Base-by-base conservation (phyloP, 2,888 invertebrate species). In the Lepidochitona cinerea region DNA sequence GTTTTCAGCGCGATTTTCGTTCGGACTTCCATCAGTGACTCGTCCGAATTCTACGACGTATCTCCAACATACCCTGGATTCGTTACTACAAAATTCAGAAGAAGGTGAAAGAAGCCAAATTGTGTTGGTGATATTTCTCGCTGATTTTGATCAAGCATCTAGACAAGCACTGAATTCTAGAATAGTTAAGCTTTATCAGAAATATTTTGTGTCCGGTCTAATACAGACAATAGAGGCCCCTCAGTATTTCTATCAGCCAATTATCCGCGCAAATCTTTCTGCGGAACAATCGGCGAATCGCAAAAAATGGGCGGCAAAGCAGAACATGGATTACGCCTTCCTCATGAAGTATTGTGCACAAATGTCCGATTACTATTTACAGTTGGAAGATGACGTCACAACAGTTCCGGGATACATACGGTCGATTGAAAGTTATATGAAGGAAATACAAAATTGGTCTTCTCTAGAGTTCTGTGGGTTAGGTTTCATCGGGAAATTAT, bases 241-340 rank as follows among this genome's bases (percentile, higher is more conserved):
- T 3, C 26, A 37, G 18, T 69, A 72, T 32, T 83, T 83, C 35
- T 88, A 88, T 76, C 86, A 87, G 3, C 71, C 80, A 36, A 75
- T 86, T 33, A 54, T 71, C 0, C 71, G 80, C 18, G 70, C 86
- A 6, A 83, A 82, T 66, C 78, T 85, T 26, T 91, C 77, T 5
- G 88, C 84, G 72, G 85, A 87, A 67, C 90, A 91, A 72, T 78
- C 87, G 0, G 75, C 81, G 26, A 81, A 84, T n/a, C 76, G 90
- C 64, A 87, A 90, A 0, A 75, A 83, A 68, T 91, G 91, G 91
- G 76, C 91, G 35, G 84, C 91, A 1, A 91, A 91, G 75, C 91
- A 91, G 81, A 90, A 89, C 36, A 73, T 91, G 26, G 91, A 91
- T 78, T 91, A 89, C 77, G 89, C 89, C 0, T 90, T 87, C 74